These are phyloP conservation scores for Daboia siamensis DNA, from an alignment of 2,113 vertebrate genomes.

Conservation along the genomic window DNA sequence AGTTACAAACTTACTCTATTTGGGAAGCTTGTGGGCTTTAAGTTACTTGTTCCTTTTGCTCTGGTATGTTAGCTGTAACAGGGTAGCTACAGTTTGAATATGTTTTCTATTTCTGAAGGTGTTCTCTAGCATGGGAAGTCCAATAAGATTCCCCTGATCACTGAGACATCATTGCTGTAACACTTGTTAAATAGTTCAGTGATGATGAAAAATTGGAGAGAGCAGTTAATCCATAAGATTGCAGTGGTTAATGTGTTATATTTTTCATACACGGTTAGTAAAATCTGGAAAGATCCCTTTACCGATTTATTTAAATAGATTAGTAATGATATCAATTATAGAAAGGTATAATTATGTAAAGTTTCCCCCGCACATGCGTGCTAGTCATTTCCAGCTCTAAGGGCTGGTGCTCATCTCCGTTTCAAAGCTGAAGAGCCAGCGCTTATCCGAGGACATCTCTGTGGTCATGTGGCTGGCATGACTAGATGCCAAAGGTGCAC, in stretches of 20 bases:
- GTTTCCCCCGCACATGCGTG: too few relatives aligned
- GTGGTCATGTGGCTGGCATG: too few relatives aligned
- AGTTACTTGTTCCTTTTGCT: background rate
- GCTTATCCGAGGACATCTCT: too few relatives aligned
- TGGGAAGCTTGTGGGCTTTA: background rate
- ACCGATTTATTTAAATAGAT: background rate
- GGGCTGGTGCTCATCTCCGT: too few relatives aligned
- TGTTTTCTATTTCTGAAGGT: background rate
- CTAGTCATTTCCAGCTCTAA: too few relatives aligned
- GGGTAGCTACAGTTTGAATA: background rate
- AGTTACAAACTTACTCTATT: background rate
- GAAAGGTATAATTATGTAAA: too few relatives aligned
- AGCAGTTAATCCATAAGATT: background rate
- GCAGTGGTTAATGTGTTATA: background rate
- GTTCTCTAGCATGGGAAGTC: background rate
- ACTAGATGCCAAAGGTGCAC: too few relatives aligned
- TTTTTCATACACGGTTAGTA: background rate
- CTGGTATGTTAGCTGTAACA: background rate
- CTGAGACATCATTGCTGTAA: background rate
- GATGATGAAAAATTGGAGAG: background rate
- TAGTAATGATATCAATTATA: background rate
- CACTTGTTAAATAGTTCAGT: background rate
- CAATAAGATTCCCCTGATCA: background rate
- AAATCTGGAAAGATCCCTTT: background rate
- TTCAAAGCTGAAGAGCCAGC: too few relatives aligned